Base-by-base conservation (phyloP, 2,113 vertebrate genomes). In the Toxotes chatareus region DNA sequence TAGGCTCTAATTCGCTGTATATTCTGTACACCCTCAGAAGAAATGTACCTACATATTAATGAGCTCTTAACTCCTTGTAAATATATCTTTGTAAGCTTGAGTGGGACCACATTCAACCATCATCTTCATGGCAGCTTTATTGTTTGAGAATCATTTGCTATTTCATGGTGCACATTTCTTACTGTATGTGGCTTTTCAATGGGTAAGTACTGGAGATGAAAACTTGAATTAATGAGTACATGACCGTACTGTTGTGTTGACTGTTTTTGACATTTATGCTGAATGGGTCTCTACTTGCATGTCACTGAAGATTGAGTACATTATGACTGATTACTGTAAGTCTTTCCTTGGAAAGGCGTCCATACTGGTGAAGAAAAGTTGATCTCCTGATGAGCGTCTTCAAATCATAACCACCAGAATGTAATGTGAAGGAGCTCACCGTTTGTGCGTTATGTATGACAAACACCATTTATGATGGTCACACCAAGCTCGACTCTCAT, bases 51-150 rank as follows among this genome's bases (percentile, higher is more conserved):
- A 40, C 13, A 55, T 78, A 14, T 49, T 76, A 27, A 42, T 65
- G 51, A 55, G 40, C 57, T 56, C 46, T 42, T 49, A 72, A 56
- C 31, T 72, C 36, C 19, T 38, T 87, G 69, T 83, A 76, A 65
- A 79, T 75, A 53, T 61, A 38, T 19, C 53, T 69, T 17, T 65
- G 27, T 38, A 63, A 72, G 68, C 44, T 2, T 7, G 19, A 34
- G 0, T 60, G 83, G 85, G 86, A 90, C 80, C 81, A 82, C 59
- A 17, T 53, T 82, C 27, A 69, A 0, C 46, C 21, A 5, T 56
- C 13, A n/a, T 86, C 59, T 27, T 79, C 60, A 42, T 46, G n/a
- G 79, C 76, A 73, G 61, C 64, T 83, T 62, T 36, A 59, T 64
- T 76, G 31, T 80, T 75, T 68, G 17, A 71, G 59, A 57, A 86